Percentiles rank a stretch among this genome's conserved stretches.
Evolutionary conservation across 1,140 invertebrate genomes (phyloP).

Genomic region (Nautilus pompilius): DNA sequence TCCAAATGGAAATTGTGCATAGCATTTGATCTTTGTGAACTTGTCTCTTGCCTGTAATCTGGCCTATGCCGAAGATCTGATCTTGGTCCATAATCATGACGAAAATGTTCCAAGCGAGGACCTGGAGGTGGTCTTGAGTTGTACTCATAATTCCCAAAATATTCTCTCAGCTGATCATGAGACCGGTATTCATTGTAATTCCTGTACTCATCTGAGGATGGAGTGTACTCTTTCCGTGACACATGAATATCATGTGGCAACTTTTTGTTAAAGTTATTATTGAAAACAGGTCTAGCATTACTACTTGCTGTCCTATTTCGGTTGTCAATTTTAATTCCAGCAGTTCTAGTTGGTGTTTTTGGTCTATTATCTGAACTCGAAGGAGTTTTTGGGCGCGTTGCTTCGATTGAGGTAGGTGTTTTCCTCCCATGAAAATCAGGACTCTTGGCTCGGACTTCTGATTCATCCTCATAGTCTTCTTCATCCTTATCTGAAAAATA

Average conservation of each 20-base stretch:
- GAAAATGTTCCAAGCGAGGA: constrained; percentile 31
- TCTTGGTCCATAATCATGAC: constrained; percentile 8
- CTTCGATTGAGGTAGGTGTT: constrained; percentile 23
- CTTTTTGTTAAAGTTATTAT: background rate
- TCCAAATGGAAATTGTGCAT: constrained; percentile 25
- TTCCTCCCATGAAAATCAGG: constrained; percentile 19
- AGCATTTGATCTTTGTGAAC: constrained; percentile 4
- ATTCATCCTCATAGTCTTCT: constrained; percentile 1
- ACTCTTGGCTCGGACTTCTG: constrained; percentile 7
- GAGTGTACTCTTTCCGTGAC: constrained; percentile 18
- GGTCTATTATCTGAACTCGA: constrained; percentile 24
- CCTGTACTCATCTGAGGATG: constrained; percentile 10
- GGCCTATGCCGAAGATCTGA: constrained; percentile 14
- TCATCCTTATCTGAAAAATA: background rate
- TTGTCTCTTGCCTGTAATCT: constrained; percentile 17
- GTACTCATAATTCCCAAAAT: constrained; percentile 16
- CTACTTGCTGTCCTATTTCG: constrained; percentile 1
- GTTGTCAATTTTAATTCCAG: constrained; percentile 16
- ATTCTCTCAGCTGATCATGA: background rate
- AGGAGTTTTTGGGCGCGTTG: constrained; percentile 37
- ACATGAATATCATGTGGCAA: constrained; percentile 24
- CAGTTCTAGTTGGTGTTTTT: constrained; percentile 38
- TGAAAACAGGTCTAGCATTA: background rate
- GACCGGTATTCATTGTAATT: background rate
- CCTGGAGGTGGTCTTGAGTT: constrained; percentile 33